Conservation (phyloP, 2,113 vertebrate genomes). For the Bostrychus sinensis region DNA sequence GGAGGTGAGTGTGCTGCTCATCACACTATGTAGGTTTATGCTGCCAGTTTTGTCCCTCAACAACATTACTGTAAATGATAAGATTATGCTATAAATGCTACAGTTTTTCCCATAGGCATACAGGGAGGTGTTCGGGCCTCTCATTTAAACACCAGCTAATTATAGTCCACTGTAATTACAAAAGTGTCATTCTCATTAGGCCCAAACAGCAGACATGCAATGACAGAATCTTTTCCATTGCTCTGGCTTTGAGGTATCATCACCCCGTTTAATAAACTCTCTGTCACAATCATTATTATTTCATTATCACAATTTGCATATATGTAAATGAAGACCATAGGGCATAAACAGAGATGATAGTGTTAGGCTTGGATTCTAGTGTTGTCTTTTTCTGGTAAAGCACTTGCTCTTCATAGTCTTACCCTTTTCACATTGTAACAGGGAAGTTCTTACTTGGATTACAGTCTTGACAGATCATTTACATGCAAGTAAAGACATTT, state of each 20-base stretch:
- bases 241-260: slow-evolving; percentile 32
- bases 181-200: slow-evolving; percentile 76
- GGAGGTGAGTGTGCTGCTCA: slow-evolving; percentile 57
- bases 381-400: slow-evolving; percentile 4
- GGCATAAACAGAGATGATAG: slow-evolving; percentile 15
- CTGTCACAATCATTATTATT: slow-evolving; percentile 45
- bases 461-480: no score
- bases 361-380: slow-evolving; percentile 23
- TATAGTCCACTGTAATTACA: slow-evolving; percentile 74
- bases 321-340: slow-evolving; percentile 44
- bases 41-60: slow-evolving; percentile 37
- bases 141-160: slow-evolving; percentile 69
- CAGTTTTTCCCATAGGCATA: slow-evolving; percentile 17
- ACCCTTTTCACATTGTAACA: neutral
- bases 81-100: neutral
- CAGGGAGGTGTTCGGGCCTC: slow-evolving; percentile 47
- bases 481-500: no score
- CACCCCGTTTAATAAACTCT: slow-evolving; percentile 30
- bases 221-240: slow-evolving; percentile 32
- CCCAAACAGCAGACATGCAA: slow-evolving; percentile 54
- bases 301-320: slow-evolving; percentile 47
- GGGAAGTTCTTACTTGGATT: no score
- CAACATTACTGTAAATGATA: neutral
- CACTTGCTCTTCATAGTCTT: slow-evolving; percentile 11
- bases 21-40: slow-evolving; percentile 22